phyloP scores from a whole-genome alignment of 2,113 vertebrate genomes.

The Cheilinus undulatus region DNA sequence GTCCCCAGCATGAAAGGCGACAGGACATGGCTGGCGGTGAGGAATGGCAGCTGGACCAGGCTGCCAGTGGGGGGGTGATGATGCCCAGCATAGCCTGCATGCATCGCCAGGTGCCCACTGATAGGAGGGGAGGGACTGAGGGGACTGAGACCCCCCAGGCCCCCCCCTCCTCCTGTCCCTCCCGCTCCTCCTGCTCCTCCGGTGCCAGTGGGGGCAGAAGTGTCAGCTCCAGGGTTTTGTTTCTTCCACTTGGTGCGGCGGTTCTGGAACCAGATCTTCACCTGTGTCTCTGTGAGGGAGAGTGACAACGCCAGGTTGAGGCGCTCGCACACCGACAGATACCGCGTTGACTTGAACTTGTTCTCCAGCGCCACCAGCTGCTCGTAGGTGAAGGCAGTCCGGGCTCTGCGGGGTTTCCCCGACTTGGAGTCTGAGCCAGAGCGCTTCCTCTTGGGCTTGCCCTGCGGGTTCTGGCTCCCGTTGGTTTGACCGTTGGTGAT shows the following conservation, averaged over 20 bases:
- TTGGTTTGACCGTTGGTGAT: conserved; percentile 55
- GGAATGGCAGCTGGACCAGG: conserved; percentile 95
- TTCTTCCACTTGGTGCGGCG: conserved; percentile 97
- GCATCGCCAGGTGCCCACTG: conserved; percentile 90
- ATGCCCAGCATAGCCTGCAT: conserved; percentile 87
- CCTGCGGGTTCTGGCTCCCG: conserved; percentile 62
- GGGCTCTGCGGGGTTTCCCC: conserved; percentile 92
- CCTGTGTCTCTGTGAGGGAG: conserved; percentile 93
- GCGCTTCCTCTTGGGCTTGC: conserved; percentile 92
- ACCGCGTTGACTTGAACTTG: conserved; percentile 95
- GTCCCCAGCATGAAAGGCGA: conserved; percentile 96
- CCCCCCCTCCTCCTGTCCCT: conserved; percentile 71
- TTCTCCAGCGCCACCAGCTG: conserved; percentile 96
- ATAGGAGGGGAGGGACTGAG: conserved; percentile 87
- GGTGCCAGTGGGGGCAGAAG: conserved; percentile 87
- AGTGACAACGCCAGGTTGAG: conserved; percentile 93
- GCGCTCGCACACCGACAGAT: conserved; percentile 93
- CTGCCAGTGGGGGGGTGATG: conserved; percentile 84
- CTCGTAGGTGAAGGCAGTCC: conserved; percentile 96
- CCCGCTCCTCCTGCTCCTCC: conserved; percentile 60
- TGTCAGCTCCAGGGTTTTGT: conserved; percentile 94
- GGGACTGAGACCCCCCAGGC: conserved; percentile 82
- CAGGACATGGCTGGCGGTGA: conserved; percentile 92
- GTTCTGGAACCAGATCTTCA: conserved; percentile 97
- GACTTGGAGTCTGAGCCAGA: conserved; percentile 94